phyloP scores from a whole-genome alignment of 2,113 vertebrate species.

The Axis porcinus region DNA sequence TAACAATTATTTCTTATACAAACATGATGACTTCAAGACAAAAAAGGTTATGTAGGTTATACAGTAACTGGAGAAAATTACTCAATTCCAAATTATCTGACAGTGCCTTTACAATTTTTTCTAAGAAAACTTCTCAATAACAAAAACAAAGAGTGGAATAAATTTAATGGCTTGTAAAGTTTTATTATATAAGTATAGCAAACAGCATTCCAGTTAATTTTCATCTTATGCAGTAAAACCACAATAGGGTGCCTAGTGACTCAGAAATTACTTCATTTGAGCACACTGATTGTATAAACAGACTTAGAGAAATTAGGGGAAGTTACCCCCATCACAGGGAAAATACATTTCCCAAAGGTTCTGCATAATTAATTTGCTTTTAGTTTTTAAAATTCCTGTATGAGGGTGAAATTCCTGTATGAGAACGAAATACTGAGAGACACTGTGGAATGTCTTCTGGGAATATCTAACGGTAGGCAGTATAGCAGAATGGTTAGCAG shows the following conservation, averaged over 20 bases:
- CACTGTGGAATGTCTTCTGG: neutral
- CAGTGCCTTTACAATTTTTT: conserved; percentile 59
- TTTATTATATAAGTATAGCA: conserved; percentile 44
- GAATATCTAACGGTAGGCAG: neutral
- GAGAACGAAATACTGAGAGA: neutral
- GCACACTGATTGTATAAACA: neutral
- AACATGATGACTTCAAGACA: conserved; percentile 71
- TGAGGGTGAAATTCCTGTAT: neutral
- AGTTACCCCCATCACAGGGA: neutral
- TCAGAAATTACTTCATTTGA: neutral
- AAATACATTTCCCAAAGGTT: neutral
- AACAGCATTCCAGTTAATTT: conserved; percentile 70
- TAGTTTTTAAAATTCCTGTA: neutral
- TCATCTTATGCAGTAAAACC: conserved; percentile 33
- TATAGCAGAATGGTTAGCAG: too few relatives aligned
- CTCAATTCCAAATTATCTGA: conserved; percentile 57
- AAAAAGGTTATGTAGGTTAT: conserved; percentile 53
- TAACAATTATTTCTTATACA: conserved; percentile 77
- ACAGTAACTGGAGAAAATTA: conserved; percentile 65
- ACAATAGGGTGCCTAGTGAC: conserved; percentile 2
- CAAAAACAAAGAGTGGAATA: conserved; percentile 67
- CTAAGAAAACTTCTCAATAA: conserved; percentile 54
- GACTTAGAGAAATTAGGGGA: neutral
- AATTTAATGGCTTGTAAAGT: conserved; percentile 65
- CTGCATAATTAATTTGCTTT: neutral